phyloP scores from a whole-genome alignment of 2,797 vertebrate species.

The Gobionotothen gibberifrons region DNA sequence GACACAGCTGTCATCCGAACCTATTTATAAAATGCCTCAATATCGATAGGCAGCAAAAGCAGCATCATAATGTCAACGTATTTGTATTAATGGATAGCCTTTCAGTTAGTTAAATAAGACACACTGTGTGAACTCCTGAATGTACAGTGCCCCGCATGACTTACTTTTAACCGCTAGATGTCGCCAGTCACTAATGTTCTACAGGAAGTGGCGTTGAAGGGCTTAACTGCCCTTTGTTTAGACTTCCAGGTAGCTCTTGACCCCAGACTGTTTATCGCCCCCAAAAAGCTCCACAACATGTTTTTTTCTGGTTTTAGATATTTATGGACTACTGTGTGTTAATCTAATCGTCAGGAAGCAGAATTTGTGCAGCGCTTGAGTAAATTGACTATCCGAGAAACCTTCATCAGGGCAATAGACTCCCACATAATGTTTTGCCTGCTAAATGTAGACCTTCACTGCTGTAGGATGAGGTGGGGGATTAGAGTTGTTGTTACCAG shows the following conservation, averaged over 20 bases:
- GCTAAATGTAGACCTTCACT: not conserved
- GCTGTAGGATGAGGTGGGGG: not conserved
- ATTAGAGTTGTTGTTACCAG: not conserved
- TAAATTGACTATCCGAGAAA: not conserved
- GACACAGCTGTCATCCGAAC: not conserved
- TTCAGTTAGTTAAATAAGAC: not conserved
- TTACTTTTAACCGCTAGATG: constrained; percentile 54
- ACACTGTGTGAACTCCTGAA: not conserved
- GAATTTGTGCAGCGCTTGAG: not conserved
- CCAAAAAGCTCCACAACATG: not conserved
- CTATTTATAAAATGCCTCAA: too few species aligned
- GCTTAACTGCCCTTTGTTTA: not conserved
- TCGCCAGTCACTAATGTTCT: constrained; percentile 21
- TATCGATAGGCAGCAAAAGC: not conserved
- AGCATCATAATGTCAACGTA: not conserved
- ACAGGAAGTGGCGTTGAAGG: fast-evolving
- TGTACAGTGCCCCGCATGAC: not conserved
- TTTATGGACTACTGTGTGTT: not conserved
- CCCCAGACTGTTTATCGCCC: not conserved
- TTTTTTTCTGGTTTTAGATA: not conserved
- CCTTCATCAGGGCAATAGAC: fast-evolving
- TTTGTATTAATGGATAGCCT: constrained; percentile 17
- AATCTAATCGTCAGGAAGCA: not conserved
- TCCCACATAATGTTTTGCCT: fast-evolving
- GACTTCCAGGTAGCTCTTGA: constrained; percentile 14